Evolutionary conservation across 1,140 invertebrate species (phyloP).

Genomic region (Tribolium castaneum): DNA sequence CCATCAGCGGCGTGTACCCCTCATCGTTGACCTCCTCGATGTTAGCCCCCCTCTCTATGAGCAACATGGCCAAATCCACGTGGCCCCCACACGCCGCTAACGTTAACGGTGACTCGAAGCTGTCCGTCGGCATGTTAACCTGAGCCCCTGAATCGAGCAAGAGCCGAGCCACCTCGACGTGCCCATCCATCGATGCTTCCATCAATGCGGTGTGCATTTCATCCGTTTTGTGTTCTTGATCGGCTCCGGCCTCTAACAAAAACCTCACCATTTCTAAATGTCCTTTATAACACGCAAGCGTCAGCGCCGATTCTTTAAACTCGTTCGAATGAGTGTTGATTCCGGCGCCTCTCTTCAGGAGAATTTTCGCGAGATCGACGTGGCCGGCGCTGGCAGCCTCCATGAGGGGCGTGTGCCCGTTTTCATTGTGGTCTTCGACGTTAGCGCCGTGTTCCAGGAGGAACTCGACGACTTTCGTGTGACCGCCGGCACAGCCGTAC

Average conservation of each 20-base stretch:
- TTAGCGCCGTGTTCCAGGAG: conserved; percentile 92
- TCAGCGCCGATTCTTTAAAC: conserved; percentile 96
- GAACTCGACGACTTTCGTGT: conserved; percentile 90
- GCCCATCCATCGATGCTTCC: conserved; percentile 99
- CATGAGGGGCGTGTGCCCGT: conserved; percentile 98
- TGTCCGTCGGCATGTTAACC: conserved; percentile 97
- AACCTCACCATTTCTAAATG: conserved; percentile 98
- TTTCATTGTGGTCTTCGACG: conserved; percentile 98
- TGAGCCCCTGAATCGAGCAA: conserved; percentile 97
- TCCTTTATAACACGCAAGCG: conserved; percentile 95
- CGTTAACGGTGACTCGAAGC: conserved; percentile 98
- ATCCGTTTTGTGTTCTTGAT: conserved; percentile 98
- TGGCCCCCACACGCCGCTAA: conserved; percentile 98
- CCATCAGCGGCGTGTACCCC: conserved; percentile 99
- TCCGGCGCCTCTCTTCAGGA: conserved; percentile 92
- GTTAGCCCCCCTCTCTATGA: conserved; percentile 97
- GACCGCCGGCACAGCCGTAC: conserved; percentile 97
- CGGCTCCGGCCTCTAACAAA: conserved; percentile 92
- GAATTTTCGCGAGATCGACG: conserved; percentile 92
- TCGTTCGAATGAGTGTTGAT: conserved; percentile 99
- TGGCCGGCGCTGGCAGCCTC: conserved; percentile 98
- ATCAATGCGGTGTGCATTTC: conserved; percentile 99
- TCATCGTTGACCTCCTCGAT: conserved; percentile 99
- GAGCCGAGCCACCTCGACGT: conserved; percentile 92
- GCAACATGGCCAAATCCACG: conserved; percentile 93